Percentiles rank a stretch among this genome's conserved stretches.
phyloP scores from a whole-genome alignment of 2,797 vertebrate genomes.

The Propithecus deckenii region DNA sequence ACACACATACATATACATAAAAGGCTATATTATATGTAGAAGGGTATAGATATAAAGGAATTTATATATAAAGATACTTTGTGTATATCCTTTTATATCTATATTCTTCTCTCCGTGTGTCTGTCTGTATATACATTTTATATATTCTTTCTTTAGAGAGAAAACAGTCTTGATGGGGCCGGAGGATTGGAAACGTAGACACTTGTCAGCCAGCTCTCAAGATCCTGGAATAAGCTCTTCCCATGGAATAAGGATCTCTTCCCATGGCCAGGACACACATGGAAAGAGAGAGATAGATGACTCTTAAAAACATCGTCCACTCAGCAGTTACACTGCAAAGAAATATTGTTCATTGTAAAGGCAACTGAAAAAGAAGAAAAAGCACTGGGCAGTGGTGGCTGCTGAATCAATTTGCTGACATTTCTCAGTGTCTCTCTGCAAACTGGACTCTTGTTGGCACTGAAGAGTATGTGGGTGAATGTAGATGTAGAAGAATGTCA shows the following conservation, averaged over 20 bases:
- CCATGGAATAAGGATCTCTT: neutral
- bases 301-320: neutral
- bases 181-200: neutral
- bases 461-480: neutral
- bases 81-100: neutral
- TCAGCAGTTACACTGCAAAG: constrained; percentile 45
- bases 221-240: neutral
- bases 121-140: neutral
- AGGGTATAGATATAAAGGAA: neutral
- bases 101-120: neutral
- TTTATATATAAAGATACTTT: neutral
- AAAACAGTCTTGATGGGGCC: neutral
- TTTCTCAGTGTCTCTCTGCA: neutral
- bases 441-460: constrained; percentile 15
- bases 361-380: neutral
- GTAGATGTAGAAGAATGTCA: neutral
- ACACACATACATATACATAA: neutral
- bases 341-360: constrained; percentile 36
- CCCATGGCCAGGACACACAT: neutral
- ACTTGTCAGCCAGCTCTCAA: neutral
- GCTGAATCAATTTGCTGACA: neutral
- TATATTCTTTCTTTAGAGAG: neutral
- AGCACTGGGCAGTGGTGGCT: neutral
- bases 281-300: neutral
- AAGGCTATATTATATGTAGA: neutral